These are phyloP conservation scores for Megalonaias nervosa DNA, from an alignment of 1,140 invertebrate genomes.

Conservation along the genomic window DNA sequence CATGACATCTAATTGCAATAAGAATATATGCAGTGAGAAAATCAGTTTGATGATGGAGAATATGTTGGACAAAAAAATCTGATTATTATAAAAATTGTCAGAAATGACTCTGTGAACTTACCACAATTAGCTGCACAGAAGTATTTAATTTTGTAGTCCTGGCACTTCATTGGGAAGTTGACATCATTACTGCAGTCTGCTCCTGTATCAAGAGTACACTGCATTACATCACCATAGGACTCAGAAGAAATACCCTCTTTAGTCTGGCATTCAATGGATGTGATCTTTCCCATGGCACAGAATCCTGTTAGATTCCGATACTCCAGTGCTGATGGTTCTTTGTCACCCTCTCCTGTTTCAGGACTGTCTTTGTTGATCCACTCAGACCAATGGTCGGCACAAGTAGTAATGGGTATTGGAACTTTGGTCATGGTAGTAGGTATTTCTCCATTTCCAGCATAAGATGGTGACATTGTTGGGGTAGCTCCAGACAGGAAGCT, in stretches of 20 bases:
- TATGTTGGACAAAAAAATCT: no score
- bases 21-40: no score
- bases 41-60: no score
- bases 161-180: conserved; percentile 59
- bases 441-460: no score
- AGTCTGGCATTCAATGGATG: no score
- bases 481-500: not conserved
- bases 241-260: no score
- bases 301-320: no score
- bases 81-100: no score
- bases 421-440: no score
- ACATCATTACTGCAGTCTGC: conserved; percentile 48
- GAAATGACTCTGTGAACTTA: no score
- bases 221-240: conserved; percentile 33
- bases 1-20: no score
- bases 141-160: conserved; percentile 70
- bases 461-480: not conserved
- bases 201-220: conserved; percentile 44
- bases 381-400: conserved; percentile 28
- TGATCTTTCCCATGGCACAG: no score
- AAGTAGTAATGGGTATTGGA: not conserved
- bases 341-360: conserved; percentile 26
- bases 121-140: conserved; percentile 51
- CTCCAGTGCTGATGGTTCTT: conserved; percentile 2
- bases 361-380: conserved; percentile 47